phyloP scores from a whole-genome alignment of 2,113 vertebrate species.

The Bubo bubo region DNA sequence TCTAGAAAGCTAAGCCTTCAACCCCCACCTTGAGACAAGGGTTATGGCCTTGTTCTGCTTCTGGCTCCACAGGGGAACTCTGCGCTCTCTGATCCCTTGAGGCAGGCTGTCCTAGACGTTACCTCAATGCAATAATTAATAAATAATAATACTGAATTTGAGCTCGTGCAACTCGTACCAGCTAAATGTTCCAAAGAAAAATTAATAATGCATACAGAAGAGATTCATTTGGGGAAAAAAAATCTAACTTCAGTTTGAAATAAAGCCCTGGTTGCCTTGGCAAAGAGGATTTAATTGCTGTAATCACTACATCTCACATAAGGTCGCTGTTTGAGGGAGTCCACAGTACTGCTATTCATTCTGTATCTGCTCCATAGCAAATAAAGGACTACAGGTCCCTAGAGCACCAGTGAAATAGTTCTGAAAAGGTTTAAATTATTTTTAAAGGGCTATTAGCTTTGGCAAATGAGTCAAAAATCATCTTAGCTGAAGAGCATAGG shows the following conservation, averaged over 20 bases:
- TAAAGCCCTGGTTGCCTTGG: conserved; percentile 58
- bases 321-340: conserved; percentile 52
- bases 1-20: neutral
- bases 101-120: neutral
- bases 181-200: conserved; percentile 34
- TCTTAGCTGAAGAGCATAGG: neutral
- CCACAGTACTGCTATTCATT: conserved; percentile 34
- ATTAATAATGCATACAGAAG: conserved; percentile 52
- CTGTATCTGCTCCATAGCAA: conserved; percentile 17
- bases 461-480: conserved; percentile 41
- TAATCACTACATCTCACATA: conserved; percentile 52
- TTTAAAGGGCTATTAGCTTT: conserved; percentile 57
- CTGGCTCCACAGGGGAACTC: neutral
- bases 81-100: neutral
- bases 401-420: neutral
- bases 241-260: conserved; percentile 28
- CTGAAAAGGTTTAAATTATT: conserved; percentile 29
- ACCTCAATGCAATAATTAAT: conserved; percentile 42
- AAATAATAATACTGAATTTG: conserved; percentile 12
- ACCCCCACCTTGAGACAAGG: neutral
- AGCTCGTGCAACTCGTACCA: neutral
- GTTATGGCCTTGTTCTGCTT: neutral
- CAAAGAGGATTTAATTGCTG: conserved; percentile 59
- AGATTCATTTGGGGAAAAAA: neutral
- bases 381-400: conserved; percentile 35